phyloP scores from a whole-genome alignment of 92 coral and sea anemone genomes.

The Actinostola sp. region DNA sequence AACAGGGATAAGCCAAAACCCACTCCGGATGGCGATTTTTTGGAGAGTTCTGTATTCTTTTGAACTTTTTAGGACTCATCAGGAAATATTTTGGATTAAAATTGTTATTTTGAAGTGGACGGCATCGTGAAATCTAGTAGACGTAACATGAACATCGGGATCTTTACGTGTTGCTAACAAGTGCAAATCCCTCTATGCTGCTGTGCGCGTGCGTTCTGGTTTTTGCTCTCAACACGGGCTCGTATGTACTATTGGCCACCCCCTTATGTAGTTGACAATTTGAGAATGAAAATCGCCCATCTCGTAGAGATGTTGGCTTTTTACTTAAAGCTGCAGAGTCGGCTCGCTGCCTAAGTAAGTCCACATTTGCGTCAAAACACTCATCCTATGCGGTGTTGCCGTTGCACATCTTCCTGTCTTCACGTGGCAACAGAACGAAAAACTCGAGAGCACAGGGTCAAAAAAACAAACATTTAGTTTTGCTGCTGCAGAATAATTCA shows the following conservation, averaged over 20 bases:
- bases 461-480: conserved; percentile 17
- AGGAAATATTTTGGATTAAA: conserved; percentile 1
- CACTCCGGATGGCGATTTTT: neutral
- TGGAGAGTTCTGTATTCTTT: neutral
- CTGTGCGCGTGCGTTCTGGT: conserved; percentile 83
- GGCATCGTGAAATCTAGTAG: conserved; percentile 13
- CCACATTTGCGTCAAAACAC: conserved; percentile 8
- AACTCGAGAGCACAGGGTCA: conserved; percentile 36
- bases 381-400: conserved; percentile 13
- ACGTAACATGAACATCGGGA: conserved; percentile 86
- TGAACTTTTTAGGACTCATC: neutral
- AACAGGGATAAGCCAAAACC: neutral
- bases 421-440: conserved; percentile 22
- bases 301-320: conserved; percentile 81
- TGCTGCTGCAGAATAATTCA: neutral
- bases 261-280: conserved; percentile 25
- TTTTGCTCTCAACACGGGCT: conserved; percentile 53
- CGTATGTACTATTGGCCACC: conserved; percentile 52
- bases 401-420: conserved; percentile 13
- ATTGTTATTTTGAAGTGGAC: conserved; percentile 14
- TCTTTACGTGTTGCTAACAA: conserved; percentile 83
- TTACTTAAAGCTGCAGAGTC: conserved; percentile 94
- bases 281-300: conserved; percentile 68
- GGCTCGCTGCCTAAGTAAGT: conserved; percentile 88
- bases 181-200: conserved; percentile 82